Conservation (phyloP, 2,888 invertebrate genomes). For the Tetrapedia diversipes region DNA sequence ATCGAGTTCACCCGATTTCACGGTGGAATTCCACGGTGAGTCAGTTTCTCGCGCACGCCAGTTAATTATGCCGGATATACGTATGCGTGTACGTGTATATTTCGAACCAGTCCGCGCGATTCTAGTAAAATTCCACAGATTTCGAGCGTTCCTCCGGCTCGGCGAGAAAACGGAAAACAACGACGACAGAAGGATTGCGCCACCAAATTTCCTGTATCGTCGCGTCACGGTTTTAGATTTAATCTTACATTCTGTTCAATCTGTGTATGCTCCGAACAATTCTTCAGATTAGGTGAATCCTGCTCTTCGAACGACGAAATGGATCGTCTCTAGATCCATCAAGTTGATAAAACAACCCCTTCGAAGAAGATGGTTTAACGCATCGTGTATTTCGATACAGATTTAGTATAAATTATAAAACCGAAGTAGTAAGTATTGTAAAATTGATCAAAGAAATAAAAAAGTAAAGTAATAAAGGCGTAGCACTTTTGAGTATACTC, state of each 20-base stretch:
- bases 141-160: neutral
- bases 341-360: no score
- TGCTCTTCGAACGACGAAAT: neutral
- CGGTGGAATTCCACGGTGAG: neutral
- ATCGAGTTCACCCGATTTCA: neutral
- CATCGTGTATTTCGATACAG: no score
- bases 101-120: neutral
- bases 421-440: no score
- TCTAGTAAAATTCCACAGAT: constrained; percentile 22
- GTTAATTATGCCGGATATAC: constrained; percentile 7
- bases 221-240: constrained; percentile 2
- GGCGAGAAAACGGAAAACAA: neutral
- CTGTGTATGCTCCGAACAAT: neutral
- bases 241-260: constrained; percentile 10
- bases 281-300: no score
- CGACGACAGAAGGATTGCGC: neutral
- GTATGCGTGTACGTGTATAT: no score
- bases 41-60: no score
- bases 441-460: no score
- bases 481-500: no score
- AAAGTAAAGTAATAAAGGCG: no score
- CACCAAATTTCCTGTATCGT: constrained; percentile 3
- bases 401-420: no score
- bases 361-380: no score
- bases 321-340: constrained; percentile 1